Percentiles rank a stretch among this genome's conserved stretches.
phyloP scores from a whole-genome alignment of 2,113 vertebrate genomes.

The Lepus americanus region DNA sequence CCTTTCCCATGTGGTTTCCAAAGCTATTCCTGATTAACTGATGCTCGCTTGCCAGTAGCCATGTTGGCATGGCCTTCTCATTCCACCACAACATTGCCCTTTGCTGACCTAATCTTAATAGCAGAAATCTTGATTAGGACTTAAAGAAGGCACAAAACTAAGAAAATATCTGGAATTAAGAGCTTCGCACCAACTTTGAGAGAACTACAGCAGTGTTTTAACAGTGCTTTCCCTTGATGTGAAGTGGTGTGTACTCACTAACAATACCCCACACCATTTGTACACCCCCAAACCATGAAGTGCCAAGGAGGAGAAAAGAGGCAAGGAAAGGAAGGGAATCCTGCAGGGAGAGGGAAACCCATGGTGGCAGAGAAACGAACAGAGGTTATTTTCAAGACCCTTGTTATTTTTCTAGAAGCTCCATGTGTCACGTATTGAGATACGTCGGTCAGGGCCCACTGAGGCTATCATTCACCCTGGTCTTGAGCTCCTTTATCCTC shows the following conservation, averaged over 20 bases:
- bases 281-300: neutral
- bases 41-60: too few relatives aligned
- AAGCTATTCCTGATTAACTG: too few relatives aligned
- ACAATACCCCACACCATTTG: neutral
- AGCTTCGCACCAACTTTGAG: too few relatives aligned
- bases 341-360: neutral
- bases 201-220: neutral
- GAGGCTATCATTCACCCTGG: neutral
- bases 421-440: neutral
- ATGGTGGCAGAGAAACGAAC: neutral
- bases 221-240: neutral
- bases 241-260: neutral
- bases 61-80: too few relatives aligned
- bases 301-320: neutral
- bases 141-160: too few relatives aligned
- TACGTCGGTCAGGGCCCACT: neutral
- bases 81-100: neutral
- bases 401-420: neutral
- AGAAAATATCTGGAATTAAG: too few relatives aligned
- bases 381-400: neutral
- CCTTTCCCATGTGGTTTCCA: too few relatives aligned
- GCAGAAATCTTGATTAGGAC: too few relatives aligned
- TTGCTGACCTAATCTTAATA: neutral
- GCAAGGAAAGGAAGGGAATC: neutral
- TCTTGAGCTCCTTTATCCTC: neutral